Base-by-base conservation (phyloP, 2,797 vertebrate species). In the Smutsia temminckii region DNA sequence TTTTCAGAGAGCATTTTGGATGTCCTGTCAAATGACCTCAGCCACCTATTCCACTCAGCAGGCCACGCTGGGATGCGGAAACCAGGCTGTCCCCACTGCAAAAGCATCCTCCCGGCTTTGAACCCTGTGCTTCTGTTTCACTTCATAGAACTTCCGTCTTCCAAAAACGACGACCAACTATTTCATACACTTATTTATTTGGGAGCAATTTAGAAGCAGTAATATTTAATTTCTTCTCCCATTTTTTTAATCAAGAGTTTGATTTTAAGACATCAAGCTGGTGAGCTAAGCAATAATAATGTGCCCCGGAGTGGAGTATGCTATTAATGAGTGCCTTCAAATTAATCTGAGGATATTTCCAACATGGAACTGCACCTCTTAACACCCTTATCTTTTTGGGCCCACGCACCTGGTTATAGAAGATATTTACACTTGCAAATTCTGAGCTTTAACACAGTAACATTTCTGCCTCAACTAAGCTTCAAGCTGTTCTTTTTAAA, bases 361-460 rank as follows among this genome's bases (percentile, higher is more conserved):
- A 89, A 89, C 64, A 85, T 40, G 77, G 88, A 96, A 94, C 93
- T 8, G 9, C 25, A 71, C 63, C 85, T 96, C 85, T 77, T 94
- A 95, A 96, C 69, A 97, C 83, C 71, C 97, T 99, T 98, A 98
- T 98, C 97, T 97, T 97, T 98, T 97, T 80, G 95, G 94, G 85
- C 88, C 91, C 98, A 98, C 89, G 61, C 98, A 98, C 97, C 98
- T 98, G 98, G 97, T 95, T 97, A 51, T 95, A 59, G 80, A 86
- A 97, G 95, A 97, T 96, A 97, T 98, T 98, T 98, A 97, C 97
- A 98, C 95, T 98, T 97, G 94, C 87, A 98, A 98, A 98, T 98
- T 97, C 97, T 95, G 95, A 98, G 93, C 97, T 98, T 97, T 97
- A 97, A 85, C 18, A 49, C 72, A 69, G 79, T 95, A 97, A 96